Evolutionary conservation across 2,888 invertebrate genomes (phyloP), one percentile per base, ranked within the genome.

Genomic region (Selenia dentaria): DNA sequence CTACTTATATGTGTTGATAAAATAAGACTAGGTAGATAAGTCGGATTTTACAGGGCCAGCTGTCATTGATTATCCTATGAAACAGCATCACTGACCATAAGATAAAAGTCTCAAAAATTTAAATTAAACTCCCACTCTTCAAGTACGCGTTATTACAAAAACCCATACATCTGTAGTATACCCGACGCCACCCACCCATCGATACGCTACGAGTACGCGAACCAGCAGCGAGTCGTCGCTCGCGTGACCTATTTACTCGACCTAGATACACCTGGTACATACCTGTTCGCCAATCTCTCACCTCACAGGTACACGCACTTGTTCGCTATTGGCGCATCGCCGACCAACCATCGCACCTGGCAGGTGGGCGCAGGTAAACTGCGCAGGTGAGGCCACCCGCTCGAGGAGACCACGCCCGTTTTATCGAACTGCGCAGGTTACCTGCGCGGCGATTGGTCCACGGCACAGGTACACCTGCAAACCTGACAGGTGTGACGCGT

Each of bases 341-440:
- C 71, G 48, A 58, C 83, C 84, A 81, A 85, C 81, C 82, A 14
- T 50, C 51, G 48, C 70, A 79, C 81, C 80, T 79, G 82, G 38
- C 85, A 86, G 86, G 85, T 87, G 76, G 52, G 48, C 67, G 53
- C 78, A 77, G 64, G 66, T 57, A 68, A 59, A 62, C 81, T 82
- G 80, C 85, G 86, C 47, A 48, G 41, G 41, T 48, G 33, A 14
- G 3, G 12, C 18, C 45, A 24, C 31, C 29, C 34, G 28, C 24
- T 29, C 24, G 32, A 13, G 8, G 20, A 48, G 24, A 37, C 47
- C 25, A 31, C 47, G 47, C 47, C 87, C 74, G 67, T 74, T 79
- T 79, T 89, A 90, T 89, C 86, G 89, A 90, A 66, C 89, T 90
- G 89, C 89, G 89, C 89, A 88, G 85, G 88, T 86, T 65, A 65